These are phyloP conservation scores for Trogon surrucura DNA, from an alignment of 2,113 vertebrate species.

Conservation along the genomic window DNA sequence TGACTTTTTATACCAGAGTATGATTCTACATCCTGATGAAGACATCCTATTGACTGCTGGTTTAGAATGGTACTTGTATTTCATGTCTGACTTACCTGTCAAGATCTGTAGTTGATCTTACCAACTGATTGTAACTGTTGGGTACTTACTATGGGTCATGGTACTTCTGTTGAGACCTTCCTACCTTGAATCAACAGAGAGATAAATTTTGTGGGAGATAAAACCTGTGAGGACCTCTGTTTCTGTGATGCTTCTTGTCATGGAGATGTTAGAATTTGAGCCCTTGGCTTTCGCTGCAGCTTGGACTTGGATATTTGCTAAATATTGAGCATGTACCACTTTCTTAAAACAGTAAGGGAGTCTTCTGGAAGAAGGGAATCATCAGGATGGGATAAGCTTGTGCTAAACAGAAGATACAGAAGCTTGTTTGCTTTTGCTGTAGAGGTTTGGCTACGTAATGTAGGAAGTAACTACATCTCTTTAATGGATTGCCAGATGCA, in stretches of 20 bases:
- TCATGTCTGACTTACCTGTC: no score
- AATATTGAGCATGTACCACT: background rate
- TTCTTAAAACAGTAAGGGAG: background rate
- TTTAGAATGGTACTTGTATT: no score
- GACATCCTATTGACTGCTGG: no score
- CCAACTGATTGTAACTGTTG: no score
- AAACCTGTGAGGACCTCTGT: background rate
- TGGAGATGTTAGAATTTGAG: background rate
- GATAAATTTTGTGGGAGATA: background rate
- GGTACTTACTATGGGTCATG: no score
- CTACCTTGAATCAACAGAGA: no score
- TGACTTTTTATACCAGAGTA: background rate
- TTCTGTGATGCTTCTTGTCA: background rate
- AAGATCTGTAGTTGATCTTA: no score
- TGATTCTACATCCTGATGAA: no score
- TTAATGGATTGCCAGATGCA: no score
- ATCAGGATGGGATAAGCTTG: background rate
- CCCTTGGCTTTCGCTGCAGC: background rate
- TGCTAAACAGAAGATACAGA: background rate
- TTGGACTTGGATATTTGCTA: background rate
- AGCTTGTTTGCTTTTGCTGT: background rate
- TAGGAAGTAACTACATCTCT: background rate
- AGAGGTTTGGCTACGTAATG: background rate
- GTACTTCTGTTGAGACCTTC: no score
- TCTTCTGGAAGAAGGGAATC: background rate